Percentiles rank a stretch among this genome's conserved stretches.
Evolutionary conservation across 2,888 invertebrate genomes (phyloP).

Genomic region (Caprella mutica): DNA sequence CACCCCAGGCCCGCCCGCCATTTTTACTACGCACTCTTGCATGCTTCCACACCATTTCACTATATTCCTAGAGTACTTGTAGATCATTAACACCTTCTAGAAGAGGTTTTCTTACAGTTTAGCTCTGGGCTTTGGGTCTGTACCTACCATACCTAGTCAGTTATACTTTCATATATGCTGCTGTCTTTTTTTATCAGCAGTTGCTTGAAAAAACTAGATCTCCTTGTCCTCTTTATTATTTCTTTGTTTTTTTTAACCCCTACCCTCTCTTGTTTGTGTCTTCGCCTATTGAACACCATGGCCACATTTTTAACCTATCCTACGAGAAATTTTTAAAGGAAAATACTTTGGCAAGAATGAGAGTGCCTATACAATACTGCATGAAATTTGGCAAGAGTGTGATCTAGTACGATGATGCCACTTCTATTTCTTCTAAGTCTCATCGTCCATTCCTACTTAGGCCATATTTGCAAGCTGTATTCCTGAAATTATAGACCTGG

Average conservation of each 20-base stretch:
- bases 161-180: no score
- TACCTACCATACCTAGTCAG: no score
- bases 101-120: constrained; percentile 11
- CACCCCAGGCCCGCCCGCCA: constrained; percentile 32
- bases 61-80: constrained; percentile 10
- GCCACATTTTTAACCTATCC: constrained; percentile 15
- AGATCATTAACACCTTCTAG: constrained; percentile 13
- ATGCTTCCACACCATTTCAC: constrained; percentile 25
- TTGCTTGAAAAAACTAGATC: no score
- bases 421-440: constrained; percentile 30
- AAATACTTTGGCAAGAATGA: no score
- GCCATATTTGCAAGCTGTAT: constrained; percentile 99
- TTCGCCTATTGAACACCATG: constrained; percentile 35
- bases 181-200: no score
- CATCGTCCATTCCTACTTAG: constrained; percentile 46
- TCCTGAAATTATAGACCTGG: constrained; percentile 99
- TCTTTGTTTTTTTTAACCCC: no score
- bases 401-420: no score
- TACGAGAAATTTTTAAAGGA: constrained; percentile 3
- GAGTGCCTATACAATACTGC: constrained; percentile 26
- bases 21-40: constrained; percentile 34
- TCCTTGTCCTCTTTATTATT: no score
- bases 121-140: no score
- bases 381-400: constrained; percentile 35
- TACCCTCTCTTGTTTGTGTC: no score